Evolutionary conservation across 2,797 vertebrate genomes (phyloP).

Genomic region (Chelmon rostratus): DNA sequence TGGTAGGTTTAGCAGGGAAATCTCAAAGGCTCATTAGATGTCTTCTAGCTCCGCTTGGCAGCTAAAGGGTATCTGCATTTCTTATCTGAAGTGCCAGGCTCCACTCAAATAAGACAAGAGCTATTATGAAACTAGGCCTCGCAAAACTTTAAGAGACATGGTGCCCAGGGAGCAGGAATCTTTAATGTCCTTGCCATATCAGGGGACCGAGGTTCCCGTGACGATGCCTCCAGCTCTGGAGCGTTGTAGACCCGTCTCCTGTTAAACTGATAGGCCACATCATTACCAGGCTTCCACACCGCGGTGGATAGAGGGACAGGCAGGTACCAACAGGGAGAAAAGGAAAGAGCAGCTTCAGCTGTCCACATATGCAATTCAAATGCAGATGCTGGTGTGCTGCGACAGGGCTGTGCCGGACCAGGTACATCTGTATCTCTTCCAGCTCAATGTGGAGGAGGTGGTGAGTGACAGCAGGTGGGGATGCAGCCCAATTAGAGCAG

Average conservation of each 20-base stretch:
- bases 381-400: conserved; percentile 72
- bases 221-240: conserved; percentile 71
- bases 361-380: conserved; percentile 87
- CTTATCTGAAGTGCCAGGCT: conserved; percentile 81
- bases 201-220: conserved; percentile 61
- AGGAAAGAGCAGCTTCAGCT: conserved; percentile 71
- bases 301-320: conserved; percentile 66
- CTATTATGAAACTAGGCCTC: conserved; percentile 79
- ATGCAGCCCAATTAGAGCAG: conserved; percentile 87
- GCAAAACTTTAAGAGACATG: conserved; percentile 81
- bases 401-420: conserved; percentile 75
- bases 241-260: conserved; percentile 68
- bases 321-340: conserved; percentile 61
- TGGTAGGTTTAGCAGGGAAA: conserved; percentile 84
- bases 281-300: conserved; percentile 80
- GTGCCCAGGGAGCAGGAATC: conserved; percentile 72
- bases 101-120: conserved; percentile 83
- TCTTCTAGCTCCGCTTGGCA: conserved; percentile 77
- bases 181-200: conserved; percentile 72
- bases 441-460: conserved; percentile 76
- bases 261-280: conserved; percentile 85
- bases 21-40: conserved; percentile 88
- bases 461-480: conserved; percentile 88
- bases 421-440: conserved; percentile 83
- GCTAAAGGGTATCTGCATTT: conserved; percentile 86